Base-by-base conservation (phyloP, 2,888 invertebrate genomes). In the Cinara cedri region DNA sequence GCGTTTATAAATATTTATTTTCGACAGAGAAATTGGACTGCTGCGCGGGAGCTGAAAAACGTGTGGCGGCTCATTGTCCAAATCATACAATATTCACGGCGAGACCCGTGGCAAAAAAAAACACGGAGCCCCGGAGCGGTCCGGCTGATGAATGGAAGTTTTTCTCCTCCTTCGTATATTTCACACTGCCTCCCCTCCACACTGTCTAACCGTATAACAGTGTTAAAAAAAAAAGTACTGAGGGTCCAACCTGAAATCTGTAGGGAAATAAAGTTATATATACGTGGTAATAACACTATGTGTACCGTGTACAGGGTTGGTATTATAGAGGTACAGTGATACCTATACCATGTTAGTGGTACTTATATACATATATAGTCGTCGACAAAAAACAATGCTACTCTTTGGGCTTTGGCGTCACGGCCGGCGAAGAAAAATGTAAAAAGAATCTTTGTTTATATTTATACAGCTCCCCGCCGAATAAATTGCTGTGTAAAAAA, bases 261-360 rank as follows among this genome's bases (percentile, higher is more conserved):
- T 54, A 54, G 75, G 75, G 75, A 75, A 75, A 75, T 75, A 65
- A 63, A 75, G 75, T 75, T 62, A 60, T 55, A 60, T 55, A 55
- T 34, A 34, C 34, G 34, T 54, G 55, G 51, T 74, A 74, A 62
- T 63, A 63, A 63, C 54, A 46, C 24, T 24, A 14, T 14, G 16
- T n/a, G 19, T 3, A 6, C n/a, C 3, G 65, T 21, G n/a, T n/a
- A n/a, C n/a, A n/a, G n/a, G n/a, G n/a, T n/a, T n/a, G n/a, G n/a
- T n/a, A n/a, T n/a, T n/a, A n/a, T n/a, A n/a, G n/a, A n/a, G n/a
- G n/a, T n/a, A n/a, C n/a, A 21, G 6, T 14, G 34, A 6, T 34
- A 34, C 34, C 34, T 3, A n/a, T 16, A 8, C 26, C 14, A 6
- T 13, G 62, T 46, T 19, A n/a, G 42, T 44, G 21, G 65, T 24